phyloP scores from a whole-genome alignment of 2,797 vertebrate genomes.

The Acrocephalus scirpaceus region DNA sequence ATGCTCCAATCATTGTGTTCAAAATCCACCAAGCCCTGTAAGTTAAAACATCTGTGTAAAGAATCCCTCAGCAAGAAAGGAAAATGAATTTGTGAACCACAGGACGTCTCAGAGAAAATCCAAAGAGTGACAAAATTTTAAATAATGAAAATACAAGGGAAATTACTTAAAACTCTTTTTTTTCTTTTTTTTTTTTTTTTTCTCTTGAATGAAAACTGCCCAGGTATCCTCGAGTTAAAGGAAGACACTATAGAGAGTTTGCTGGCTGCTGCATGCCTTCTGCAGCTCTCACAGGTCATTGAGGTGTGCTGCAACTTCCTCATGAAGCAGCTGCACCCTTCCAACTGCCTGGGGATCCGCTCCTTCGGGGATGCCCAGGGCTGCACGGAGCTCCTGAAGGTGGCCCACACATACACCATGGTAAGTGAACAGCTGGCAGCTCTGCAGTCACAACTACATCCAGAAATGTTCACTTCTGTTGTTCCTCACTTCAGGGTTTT shows the following conservation, averaged over 20 bases:
- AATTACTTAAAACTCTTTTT: background rate
- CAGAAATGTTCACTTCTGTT: background rate
- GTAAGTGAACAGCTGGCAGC: constrained; percentile 72
- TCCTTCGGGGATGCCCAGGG: constrained; percentile 97
- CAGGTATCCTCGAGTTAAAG: constrained; percentile 93
- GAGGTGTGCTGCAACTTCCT: constrained; percentile 98
- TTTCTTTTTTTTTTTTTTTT: too few relatives aligned
- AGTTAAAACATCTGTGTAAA: background rate
- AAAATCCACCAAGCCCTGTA: background rate
- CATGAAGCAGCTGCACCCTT: constrained; percentile 97
- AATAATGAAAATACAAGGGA: background rate
- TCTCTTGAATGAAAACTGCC: constrained; percentile 5
- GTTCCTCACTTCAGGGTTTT: background rate
- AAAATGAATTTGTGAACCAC: background rate
- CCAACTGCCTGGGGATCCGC: constrained; percentile 97
- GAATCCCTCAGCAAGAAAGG: background rate
- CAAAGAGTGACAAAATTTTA: background rate
- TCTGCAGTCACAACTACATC: accelerated
- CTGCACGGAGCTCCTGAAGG: constrained; percentile 90
- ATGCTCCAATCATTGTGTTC: background rate
- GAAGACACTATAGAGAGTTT: constrained; percentile 97
- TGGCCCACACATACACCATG: constrained; percentile 96
- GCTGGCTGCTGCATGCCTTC: constrained; percentile 95
- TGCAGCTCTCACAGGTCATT: constrained; percentile 95
- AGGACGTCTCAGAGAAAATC: background rate